Percentiles rank a stretch among this genome's conserved stretches.
phyloP scores from a whole-genome alignment of 2,113 vertebrate species.

The Podocnemis expansa region DNA sequence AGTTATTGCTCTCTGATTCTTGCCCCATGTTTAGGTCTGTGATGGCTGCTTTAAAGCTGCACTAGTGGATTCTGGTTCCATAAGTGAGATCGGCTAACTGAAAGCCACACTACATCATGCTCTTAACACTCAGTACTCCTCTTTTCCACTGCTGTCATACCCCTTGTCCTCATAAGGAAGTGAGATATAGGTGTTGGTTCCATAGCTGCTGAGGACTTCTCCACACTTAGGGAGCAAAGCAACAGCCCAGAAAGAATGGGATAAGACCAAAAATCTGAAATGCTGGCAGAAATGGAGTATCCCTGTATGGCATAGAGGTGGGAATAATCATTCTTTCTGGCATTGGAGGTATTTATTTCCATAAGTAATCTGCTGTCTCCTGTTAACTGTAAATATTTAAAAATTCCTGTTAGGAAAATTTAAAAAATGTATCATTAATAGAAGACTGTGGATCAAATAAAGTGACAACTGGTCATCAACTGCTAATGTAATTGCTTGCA shows the following conservation, averaged over 20 bases:
- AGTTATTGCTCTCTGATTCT: background rate
- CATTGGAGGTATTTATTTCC: background rate
- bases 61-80: too few relatives aligned
- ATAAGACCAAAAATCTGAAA: background rate
- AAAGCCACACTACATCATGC: too few relatives aligned
- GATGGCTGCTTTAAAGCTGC: background rate
- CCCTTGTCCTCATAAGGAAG: too few relatives aligned
- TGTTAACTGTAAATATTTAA: background rate
- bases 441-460: background rate
- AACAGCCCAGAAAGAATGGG: background rate
- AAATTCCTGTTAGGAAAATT: background rate
- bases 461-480: rapidly evolving
- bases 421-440: background rate
- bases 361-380: background rate
- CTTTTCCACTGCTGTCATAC: too few relatives aligned
- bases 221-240: background rate
- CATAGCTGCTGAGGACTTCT: background rate
- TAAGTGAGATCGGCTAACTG: too few relatives aligned
- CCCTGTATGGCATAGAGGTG: background rate
- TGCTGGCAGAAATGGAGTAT: background rate
- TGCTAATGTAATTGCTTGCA: background rate
- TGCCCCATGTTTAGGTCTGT: background rate
- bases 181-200: too few relatives aligned
- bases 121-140: too few relatives aligned
- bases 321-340: background rate